Conservation (phyloP, 2,888 invertebrate genomes). For the Criorhina ranunculi region DNA sequence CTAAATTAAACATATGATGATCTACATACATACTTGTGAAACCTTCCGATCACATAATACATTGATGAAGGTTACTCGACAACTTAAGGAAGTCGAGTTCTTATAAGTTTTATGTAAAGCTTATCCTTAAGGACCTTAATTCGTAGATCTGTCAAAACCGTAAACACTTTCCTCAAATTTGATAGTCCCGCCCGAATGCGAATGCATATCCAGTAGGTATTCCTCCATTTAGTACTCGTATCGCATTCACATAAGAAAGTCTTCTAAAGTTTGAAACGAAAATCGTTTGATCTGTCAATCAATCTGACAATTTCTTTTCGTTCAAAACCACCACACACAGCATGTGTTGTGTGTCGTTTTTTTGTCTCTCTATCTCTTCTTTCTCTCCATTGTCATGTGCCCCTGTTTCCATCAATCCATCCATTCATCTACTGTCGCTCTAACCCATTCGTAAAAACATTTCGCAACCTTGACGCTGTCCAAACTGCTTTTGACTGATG, state of each 20-base stretch:
- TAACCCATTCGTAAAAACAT: slow-evolving; percentile 75
- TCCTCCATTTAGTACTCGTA: slow-evolving; percentile 1
- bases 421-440: slow-evolving; percentile 68
- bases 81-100: too few species aligned
- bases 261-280: slow-evolving; percentile 17
- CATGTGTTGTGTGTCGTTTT: slow-evolving; percentile 14
- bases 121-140: too few species aligned
- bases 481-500: slow-evolving; percentile 75
- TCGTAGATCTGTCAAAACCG: too few species aligned
- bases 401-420: slow-evolving; percentile 70
- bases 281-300: slow-evolving; percentile 74
- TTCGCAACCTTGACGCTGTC: slow-evolving; percentile 76
- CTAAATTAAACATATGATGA: too few species aligned
- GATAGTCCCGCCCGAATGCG: too few species aligned
- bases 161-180: too few species aligned
- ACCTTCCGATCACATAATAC: too few species aligned
- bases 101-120: too few species aligned
- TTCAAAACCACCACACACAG: slow-evolving; percentile 25
- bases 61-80: too few species aligned
- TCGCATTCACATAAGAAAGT: not conserved
- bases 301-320: slow-evolving; percentile 67
- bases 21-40: too few species aligned
- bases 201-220: too few species aligned
- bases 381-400: slow-evolving; percentile 66
- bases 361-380: not conserved